Conservation (phyloP, 2,113 vertebrate species). For the Neoarius graeffei region DNA sequence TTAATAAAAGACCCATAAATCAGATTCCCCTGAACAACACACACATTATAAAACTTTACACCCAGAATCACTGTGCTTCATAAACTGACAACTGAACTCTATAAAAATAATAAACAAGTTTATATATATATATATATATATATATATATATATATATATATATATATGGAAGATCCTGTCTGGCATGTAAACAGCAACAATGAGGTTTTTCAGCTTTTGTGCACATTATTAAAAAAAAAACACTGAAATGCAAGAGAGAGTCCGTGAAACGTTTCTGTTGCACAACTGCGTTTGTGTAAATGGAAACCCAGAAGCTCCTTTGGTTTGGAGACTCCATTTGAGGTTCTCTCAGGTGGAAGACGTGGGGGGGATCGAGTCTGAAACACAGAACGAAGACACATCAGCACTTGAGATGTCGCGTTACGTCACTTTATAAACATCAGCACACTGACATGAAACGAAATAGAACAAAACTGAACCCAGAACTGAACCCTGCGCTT, state of each 20-base stretch:
- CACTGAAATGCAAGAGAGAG: conserved; percentile 8
- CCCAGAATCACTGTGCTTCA: not conserved
- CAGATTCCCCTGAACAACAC: too few species aligned
- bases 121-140: too few species aligned
- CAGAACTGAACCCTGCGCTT: not conserved
- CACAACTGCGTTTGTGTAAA: not conserved
- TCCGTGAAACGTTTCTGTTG: not conserved
- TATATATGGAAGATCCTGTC: not conserved
- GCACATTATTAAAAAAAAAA: not conserved
- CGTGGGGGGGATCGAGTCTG: not conserved
- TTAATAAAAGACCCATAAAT: not conserved
- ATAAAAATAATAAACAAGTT: not conserved
- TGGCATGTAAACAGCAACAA: not conserved
- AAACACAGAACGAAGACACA: not conserved
- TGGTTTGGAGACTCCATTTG: not conserved
- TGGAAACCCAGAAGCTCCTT: not conserved
- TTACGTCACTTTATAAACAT: not conserved
- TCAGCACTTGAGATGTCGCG: not conserved
- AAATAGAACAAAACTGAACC: not conserved
- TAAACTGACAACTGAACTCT: not conserved
- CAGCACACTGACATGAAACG: not conserved
- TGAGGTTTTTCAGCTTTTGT: not conserved
- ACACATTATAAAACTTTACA: not conserved
- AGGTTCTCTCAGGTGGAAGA: not conserved
- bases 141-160: too few species aligned